phyloP scores from a whole-genome alignment of 2,888 invertebrate genomes.

The Orthosia incerta region DNA sequence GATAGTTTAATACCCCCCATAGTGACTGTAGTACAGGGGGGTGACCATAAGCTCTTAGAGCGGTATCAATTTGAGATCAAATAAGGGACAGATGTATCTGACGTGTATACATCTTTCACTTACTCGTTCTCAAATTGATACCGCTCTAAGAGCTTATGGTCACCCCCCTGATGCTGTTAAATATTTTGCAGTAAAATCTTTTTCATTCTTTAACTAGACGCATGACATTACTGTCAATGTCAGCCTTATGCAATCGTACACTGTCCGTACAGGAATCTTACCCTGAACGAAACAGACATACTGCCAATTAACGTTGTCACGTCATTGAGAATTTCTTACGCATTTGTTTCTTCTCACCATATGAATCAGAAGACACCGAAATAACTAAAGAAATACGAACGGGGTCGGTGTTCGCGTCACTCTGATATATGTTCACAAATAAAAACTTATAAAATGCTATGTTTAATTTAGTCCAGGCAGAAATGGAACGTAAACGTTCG shows the following conservation, averaged over 20 bases:
- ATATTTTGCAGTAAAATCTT: background rate
- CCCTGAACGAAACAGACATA: constrained; percentile 53
- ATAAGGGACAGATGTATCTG: too few relatives aligned
- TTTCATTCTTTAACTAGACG: background rate
- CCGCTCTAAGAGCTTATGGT: too few relatives aligned
- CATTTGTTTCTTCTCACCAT: constrained; percentile 67
- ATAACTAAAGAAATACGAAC: constrained; percentile 74
- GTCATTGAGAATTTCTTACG: constrained; percentile 68
- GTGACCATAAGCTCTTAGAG: too few relatives aligned
- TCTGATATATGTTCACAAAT: constrained; percentile 60
- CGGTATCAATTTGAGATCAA: too few relatives aligned
- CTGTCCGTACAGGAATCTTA: constrained; percentile 36
- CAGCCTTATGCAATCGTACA: constrained; percentile 33
- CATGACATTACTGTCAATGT: constrained; percentile 30
- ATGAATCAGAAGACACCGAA: constrained; percentile 75
- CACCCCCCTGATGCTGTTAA: background rate
- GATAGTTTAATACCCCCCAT: too few relatives aligned
- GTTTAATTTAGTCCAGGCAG: constrained; percentile 46
- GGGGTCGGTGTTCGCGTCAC: constrained; percentile 73
- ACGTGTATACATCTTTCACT: too few relatives aligned
- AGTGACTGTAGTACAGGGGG: too few relatives aligned
- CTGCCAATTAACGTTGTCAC: constrained; percentile 62
- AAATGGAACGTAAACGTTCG: constrained; percentile 23
- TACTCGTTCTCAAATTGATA: too few relatives aligned
- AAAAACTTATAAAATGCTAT: constrained; percentile 69